Evolutionary conservation across 1,140 invertebrate genomes (phyloP), one percentile per base, ranked within the genome.

Genomic region (Cephus cinctus): DNA sequence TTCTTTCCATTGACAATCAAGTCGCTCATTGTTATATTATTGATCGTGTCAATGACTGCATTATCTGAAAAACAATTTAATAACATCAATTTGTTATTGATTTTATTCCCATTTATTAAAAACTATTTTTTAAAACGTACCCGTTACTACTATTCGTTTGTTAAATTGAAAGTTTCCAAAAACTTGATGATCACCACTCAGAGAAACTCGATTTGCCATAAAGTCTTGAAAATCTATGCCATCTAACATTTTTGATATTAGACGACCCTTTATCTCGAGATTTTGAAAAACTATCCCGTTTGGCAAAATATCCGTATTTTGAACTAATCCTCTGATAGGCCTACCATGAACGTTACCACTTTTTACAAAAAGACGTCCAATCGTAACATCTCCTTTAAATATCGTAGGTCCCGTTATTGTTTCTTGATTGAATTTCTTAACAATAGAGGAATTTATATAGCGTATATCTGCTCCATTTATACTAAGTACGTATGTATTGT

Each of bases 151-250:
- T 19, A 72, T 21, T 11, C 51, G 9, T 4, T 38, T 44, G 11
- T 61, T 57, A 15, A 73, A 73, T 30, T 47, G 50, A 4, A 71
- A 27, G 11, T 69, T 43, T 5, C 25, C 35, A 16, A 19, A 40
- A 36, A 73, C 52, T 4, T 61, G 43, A 5, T 65, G 54, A 48
- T 67, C 40, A 15, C 48, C 54, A 3, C 47, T 32, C 6, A 67
- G 43, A 4, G 57, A 62, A 2, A 73, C 44, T 35, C 65, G 56
- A 8, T 69, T 39, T 1, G 43, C 27, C 2, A 60, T 15, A 27
- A 71, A 68, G 19, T 56, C 36, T 21, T 67, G 38, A 12, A 73
- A 60, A 2, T 65, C 23, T 21, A 72, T 22, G 0, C 40, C 52
- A 35, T 73, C 63, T 0, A 72, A 18, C 15, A 40, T 50, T 2